phyloP scores from a whole-genome alignment of 2,888 invertebrate species.

The Leptinotarsa rubiginosa region DNA sequence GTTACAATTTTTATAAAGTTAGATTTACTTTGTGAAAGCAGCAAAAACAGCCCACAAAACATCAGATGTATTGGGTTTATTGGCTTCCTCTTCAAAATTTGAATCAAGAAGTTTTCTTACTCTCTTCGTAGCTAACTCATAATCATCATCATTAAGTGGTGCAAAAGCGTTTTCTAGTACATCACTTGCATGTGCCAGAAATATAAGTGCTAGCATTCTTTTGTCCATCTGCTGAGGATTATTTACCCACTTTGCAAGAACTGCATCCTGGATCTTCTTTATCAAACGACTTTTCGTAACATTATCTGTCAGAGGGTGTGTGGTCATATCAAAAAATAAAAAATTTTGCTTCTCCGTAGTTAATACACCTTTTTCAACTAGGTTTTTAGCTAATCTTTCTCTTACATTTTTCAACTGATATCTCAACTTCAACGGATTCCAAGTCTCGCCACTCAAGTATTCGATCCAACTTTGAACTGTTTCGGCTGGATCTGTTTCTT shows the following conservation, averaged over 20 bases:
- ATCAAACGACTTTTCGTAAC: slow-evolving; percentile 95
- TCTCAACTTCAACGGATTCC: slow-evolving; percentile 98
- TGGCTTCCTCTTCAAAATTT: slow-evolving; percentile 95
- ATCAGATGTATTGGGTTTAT: slow-evolving; percentile 91
- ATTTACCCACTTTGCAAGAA: slow-evolving; percentile 95
- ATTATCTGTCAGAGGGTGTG: slow-evolving; percentile 97
- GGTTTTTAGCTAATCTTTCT: slow-evolving; percentile 97
- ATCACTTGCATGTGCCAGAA: slow-evolving; percentile 97
- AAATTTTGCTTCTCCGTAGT: slow-evolving; percentile 99
- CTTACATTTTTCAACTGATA: slow-evolving; percentile 99
- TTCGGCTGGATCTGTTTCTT: slow-evolving; percentile 97
- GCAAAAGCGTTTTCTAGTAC: slow-evolving; percentile 99
- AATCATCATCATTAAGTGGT: slow-evolving; percentile 96
- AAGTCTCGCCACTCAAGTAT: slow-evolving; percentile 99
- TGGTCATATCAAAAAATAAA: slow-evolving; percentile 99
- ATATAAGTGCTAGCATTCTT: slow-evolving; percentile 91
- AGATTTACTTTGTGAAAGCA: slow-evolving; percentile 92
- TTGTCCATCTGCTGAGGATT: slow-evolving; percentile 98
- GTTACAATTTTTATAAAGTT: not conserved
- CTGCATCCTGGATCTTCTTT: slow-evolving; percentile 98
- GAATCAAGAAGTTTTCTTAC: slow-evolving; percentile 95
- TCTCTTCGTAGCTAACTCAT: slow-evolving; percentile 97
- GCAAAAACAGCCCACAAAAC: slow-evolving; percentile 99
- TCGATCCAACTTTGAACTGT: slow-evolving; percentile 99
- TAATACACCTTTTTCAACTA: slow-evolving; percentile 98